phyloP scores from a whole-genome alignment of 1,140 invertebrate genomes.

The Dreissena rostriformis region DNA sequence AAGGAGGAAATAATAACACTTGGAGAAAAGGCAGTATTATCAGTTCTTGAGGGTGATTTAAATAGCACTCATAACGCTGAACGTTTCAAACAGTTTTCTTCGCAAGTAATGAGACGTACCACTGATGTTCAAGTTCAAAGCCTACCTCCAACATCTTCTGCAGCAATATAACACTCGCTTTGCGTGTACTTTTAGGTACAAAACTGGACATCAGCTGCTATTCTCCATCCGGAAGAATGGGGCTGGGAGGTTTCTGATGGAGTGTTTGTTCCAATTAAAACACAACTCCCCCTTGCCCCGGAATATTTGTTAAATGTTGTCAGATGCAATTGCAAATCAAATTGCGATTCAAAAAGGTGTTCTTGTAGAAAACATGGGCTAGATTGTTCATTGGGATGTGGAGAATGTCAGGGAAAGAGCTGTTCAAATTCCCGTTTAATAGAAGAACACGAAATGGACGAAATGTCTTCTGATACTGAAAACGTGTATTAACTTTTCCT shows the following conservation, averaged over 20 bases:
- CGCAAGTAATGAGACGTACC: background rate
- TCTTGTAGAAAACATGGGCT: slow-evolving; percentile 23
- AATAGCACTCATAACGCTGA: background rate
- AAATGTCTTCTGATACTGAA: too few relatives aligned
- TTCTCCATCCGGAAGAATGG: background rate
- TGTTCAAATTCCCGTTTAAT: too few relatives aligned
- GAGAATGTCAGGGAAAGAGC: slow-evolving; percentile 1
- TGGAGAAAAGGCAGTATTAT: too few relatives aligned
- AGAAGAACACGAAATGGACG: too few relatives aligned
- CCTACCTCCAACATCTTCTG: background rate
- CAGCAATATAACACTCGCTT: background rate
- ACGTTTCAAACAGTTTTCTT: background rate
- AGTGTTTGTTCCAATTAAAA: background rate
- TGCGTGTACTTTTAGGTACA: background rate
- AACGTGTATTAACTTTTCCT: too few relatives aligned
- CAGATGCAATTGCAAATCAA: slow-evolving; percentile 12
- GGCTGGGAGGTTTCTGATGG: background rate
- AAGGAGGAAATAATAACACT: too few relatives aligned
- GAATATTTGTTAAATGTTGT: slow-evolving; percentile 16
- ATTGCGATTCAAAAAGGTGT: slow-evolving; percentile 24
- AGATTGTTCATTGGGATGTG: background rate
- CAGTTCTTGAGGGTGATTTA: background rate
- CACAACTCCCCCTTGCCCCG: slow-evolving; percentile 10
- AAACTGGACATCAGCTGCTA: background rate
- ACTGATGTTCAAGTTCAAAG: slow-evolving; percentile 1